Evolutionary conservation across 2,888 invertebrate species (phyloP).

Genomic region (Apamea epomidion): DNA sequence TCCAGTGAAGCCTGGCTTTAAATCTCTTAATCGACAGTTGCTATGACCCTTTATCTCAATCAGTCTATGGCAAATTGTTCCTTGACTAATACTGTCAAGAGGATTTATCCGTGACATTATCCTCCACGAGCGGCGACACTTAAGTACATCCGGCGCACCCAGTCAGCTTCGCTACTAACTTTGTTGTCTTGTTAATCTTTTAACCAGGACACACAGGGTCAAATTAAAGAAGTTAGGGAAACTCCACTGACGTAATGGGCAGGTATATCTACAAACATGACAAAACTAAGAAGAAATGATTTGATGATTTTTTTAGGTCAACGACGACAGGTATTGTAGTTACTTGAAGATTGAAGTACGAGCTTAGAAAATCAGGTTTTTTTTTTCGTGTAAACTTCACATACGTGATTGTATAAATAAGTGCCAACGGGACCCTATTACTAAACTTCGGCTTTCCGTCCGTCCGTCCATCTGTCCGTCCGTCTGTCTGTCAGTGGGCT

Average conservation of each 20-base stretch:
- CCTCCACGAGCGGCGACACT: constrained; percentile 9
- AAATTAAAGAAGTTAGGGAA: not conserved
- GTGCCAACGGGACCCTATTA: not conserved
- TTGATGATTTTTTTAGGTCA: not conserved
- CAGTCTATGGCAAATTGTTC: constrained; percentile 14
- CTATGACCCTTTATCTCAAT: not conserved
- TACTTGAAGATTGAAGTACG: not conserved
- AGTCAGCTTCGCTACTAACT: constrained; percentile 13
- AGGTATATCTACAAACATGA: not conserved
- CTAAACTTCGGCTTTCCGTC: not conserved
- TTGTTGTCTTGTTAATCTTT: constrained; percentile 23
- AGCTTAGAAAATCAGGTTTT: not conserved
- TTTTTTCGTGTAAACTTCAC: not conserved
- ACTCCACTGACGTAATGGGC: not conserved
- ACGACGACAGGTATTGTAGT: not conserved
- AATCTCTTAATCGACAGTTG: not conserved
- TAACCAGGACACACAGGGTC: not conserved
- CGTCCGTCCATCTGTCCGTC: not conserved
- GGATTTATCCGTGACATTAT: constrained; percentile 46
- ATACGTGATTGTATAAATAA: not conserved
- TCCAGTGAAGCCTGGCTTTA: not conserved
- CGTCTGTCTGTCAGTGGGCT: not conserved
- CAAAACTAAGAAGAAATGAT: not conserved
- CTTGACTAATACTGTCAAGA: constrained; percentile 30
- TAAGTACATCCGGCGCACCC: constrained; percentile 36